A percentile compares a stretch with the other conserved stretches of the same genome.
phyloP scores from a whole-genome alignment of 2,888 invertebrate genomes.

The Eristalis intricaria region DNA sequence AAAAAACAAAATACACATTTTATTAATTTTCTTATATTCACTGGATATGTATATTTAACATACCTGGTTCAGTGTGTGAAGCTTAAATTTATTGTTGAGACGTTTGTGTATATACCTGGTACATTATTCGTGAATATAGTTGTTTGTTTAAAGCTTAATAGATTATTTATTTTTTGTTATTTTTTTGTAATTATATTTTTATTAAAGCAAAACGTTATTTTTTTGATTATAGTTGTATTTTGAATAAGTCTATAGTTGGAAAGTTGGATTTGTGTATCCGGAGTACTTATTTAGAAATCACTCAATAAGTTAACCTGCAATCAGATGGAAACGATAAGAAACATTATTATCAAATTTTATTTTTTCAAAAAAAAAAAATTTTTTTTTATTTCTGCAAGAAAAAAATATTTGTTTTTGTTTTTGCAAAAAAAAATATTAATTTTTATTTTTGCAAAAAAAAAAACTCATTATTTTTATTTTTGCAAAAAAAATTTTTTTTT shows the following conservation, averaged over 20 bases:
- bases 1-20: not conserved
- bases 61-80: slow-evolving; percentile 13
- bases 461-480: not conserved
- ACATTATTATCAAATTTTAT: too few relatives aligned
- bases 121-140: not conserved
- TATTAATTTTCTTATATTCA: too few relatives aligned
- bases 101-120: not conserved
- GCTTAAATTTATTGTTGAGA: not conserved
- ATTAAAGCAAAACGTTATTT: slow-evolving; percentile 6
- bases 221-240: slow-evolving; percentile 25
- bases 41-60: not conserved
- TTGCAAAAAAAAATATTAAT: not conserved
- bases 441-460: not conserved
- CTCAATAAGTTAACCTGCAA: slow-evolving; percentile 45
- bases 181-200: not conserved
- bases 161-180: slow-evolving; percentile 4
- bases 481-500: too few relatives aligned
- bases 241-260: slow-evolving; percentile 3
- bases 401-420: not conserved
- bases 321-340: not conserved
- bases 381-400: not conserved
- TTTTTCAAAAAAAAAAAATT: not conserved
- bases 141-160: slow-evolving; percentile 5
- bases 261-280: not conserved
- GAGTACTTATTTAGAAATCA: slow-evolving; percentile 34